Evolutionary conservation across 1,140 invertebrate genomes (phyloP).

Genomic region (Plodia interpunctella): DNA sequence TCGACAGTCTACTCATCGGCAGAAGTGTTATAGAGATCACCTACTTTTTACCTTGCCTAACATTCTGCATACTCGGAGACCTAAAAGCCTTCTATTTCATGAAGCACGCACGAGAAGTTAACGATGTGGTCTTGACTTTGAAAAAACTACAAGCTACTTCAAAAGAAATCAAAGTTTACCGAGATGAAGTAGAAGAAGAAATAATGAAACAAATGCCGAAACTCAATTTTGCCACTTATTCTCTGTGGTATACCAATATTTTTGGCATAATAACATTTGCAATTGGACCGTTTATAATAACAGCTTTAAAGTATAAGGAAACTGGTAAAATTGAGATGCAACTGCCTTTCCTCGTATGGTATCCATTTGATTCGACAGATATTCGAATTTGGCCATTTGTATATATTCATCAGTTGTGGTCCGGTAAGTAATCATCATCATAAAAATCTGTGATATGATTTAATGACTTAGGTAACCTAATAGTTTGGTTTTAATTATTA

Average conservation of each 20-base stretch:
- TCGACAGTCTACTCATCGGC: conserved; percentile 10
- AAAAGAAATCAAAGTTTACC: background rate
- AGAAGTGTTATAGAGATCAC: conserved; percentile 23
- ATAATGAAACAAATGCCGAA: conserved; percentile 12
- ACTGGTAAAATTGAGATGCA: conserved; percentile 26
- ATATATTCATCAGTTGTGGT: conserved; percentile 33
- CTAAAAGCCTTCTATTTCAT: conserved; percentile 23
- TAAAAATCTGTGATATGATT: too few relatives aligned
- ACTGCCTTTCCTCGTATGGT: conserved; percentile 33
- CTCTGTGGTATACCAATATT: conserved; percentile 1
- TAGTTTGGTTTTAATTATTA: too few relatives aligned
- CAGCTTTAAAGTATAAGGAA: conserved; percentile 20
- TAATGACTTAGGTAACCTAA: too few relatives aligned
- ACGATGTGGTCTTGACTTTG: conserved; percentile 19
- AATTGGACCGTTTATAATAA: conserved; percentile 23
- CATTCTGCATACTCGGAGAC: conserved; percentile 20
- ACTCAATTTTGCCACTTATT: conserved; percentile 11
- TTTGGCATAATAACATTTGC: conserved; percentile 23
- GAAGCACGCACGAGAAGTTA: conserved; percentile 19
- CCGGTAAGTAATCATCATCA: conserved; percentile 26
- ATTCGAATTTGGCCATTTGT: conserved; percentile 27
- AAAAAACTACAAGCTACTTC: conserved; percentile 12
- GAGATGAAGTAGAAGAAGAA: conserved; percentile 13
- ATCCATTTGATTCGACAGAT: conserved; percentile 36
- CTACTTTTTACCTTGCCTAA: conserved; percentile 26